A percentile compares a stretch with the other conserved stretches of the same genome.
Conservation (phyloP, 2,888 invertebrate species). For the Erpobdella octoculata region DNA sequence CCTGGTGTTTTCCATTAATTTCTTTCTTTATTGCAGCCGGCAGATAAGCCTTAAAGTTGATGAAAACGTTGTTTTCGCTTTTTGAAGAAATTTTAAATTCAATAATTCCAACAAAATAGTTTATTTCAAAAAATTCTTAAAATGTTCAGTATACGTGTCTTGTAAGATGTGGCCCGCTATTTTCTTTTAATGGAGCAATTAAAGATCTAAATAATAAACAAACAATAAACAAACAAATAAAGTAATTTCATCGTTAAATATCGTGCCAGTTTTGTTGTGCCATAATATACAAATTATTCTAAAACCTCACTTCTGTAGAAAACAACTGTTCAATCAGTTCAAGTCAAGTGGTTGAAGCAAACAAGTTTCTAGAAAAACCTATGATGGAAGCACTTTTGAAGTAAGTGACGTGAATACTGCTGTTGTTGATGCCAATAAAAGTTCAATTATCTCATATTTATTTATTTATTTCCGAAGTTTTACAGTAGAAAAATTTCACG, state of each 20-base stretch:
- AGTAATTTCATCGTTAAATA: neutral
- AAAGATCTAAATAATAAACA: neutral
- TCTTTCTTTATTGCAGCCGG: no score
- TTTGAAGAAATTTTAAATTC: no score
- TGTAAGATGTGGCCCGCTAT: no score
- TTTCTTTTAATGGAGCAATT: neutral
- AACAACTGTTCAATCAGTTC: neutral
- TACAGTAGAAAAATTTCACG: no score
- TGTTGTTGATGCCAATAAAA: neutral
- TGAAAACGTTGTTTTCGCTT: no score
- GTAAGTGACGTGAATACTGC: neutral
- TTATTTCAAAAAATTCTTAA: no score
- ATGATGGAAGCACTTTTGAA: slow-evolving; percentile 1
- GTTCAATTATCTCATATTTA: no score
- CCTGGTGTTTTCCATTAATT: no score
- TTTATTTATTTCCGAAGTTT: no score
- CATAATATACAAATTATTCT: neutral
- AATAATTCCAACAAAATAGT: no score
- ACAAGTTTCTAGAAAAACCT: neutral
- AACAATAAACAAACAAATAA: neutral
- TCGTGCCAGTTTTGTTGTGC: neutral
- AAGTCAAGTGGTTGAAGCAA: neutral
- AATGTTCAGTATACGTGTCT: no score
- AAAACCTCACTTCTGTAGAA: neutral
- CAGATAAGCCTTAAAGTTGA: no score